These are phyloP conservation scores for Scomber japonicus DNA, from an alignment of 2,113 vertebrate species.

Conservation along the genomic window DNA sequence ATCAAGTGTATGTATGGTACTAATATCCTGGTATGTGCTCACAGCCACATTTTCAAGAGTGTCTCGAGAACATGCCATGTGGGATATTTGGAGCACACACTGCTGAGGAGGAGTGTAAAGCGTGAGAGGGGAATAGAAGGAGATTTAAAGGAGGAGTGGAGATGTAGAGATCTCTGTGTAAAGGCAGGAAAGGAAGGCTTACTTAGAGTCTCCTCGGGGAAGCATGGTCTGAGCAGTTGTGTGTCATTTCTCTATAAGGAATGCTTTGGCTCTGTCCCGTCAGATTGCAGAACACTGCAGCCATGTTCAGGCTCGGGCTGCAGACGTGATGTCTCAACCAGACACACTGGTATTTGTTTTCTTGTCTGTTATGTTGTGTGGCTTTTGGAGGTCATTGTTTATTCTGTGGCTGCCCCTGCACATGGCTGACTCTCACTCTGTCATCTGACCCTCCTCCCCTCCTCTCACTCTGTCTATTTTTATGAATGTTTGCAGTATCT, in stretches of 20 bases:
- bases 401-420: constrained; percentile 56
- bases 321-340: constrained; percentile 71
- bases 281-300: constrained; percentile 50
- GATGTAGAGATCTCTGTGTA: constrained; percentile 42
- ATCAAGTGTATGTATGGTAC: neutral
- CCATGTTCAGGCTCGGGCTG: constrained; percentile 39
- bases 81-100: neutral
- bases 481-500: constrained; percentile 86
- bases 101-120: constrained; percentile 75
- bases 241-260: constrained; percentile 58
- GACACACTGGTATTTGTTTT: constrained; percentile 75
- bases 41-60: neutral
- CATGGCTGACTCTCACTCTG: constrained; percentile 36
- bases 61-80: constrained; percentile 11
- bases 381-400: constrained; percentile 70
- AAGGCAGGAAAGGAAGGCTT: constrained; percentile 66
- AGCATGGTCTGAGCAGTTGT: constrained; percentile 31
- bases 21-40: neutral
- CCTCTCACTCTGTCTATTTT: constrained; percentile 67
- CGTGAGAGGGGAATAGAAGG: neutral
- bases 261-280: constrained; percentile 56
- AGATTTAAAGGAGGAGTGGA: constrained; percentile 22
- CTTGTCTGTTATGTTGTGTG: constrained; percentile 61
- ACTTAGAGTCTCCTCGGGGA: constrained; percentile 53
- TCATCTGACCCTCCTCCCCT: constrained; percentile 52